A percentile compares a stretch with the other conserved stretches of the same genome.
phyloP scores from a whole-genome alignment of 2,113 vertebrate species.

The Salvelinus sp. region DNA sequence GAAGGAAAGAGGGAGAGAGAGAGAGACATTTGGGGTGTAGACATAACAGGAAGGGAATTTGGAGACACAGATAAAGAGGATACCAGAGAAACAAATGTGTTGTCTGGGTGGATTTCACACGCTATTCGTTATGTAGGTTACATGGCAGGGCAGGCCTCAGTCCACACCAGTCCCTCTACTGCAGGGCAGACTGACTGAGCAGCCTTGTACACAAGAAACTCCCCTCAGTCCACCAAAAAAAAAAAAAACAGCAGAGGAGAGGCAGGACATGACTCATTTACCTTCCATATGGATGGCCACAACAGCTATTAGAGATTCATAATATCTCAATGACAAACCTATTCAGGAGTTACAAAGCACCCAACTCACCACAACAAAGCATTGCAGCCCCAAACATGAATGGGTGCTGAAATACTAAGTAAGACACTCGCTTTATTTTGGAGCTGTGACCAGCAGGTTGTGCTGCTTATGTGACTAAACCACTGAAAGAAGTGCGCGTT shows the following conservation, averaged over 20 bases:
- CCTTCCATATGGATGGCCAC: neutral
- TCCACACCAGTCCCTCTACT: neutral
- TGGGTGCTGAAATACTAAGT: neutral
- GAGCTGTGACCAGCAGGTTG: too few species aligned
- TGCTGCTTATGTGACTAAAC: neutral
- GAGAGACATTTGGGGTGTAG: neutral
- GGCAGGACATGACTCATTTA: neutral
- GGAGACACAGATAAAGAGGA: neutral
- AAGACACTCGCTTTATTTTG: neutral
- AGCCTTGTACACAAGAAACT: neutral
- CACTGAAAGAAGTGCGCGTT: slow-evolving; percentile 3
- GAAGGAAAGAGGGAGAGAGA: neutral
- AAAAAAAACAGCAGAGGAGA: neutral
- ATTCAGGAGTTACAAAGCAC: too few species aligned
- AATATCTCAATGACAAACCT: neutral
- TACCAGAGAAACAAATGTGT: slow-evolving; percentile 15
- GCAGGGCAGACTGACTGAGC: neutral
- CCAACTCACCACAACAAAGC: too few species aligned
- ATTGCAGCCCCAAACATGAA: too few species aligned
- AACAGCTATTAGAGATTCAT: neutral
- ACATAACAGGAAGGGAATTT: neutral
- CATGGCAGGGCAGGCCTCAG: neutral
- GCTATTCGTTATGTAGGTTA: slow-evolving; percentile 17
- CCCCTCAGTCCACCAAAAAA: neutral
- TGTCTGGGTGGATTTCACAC: slow-evolving; percentile 22